Conservation (phyloP, 2,797 vertebrate genomes). For the Trachurus trachurus region DNA sequence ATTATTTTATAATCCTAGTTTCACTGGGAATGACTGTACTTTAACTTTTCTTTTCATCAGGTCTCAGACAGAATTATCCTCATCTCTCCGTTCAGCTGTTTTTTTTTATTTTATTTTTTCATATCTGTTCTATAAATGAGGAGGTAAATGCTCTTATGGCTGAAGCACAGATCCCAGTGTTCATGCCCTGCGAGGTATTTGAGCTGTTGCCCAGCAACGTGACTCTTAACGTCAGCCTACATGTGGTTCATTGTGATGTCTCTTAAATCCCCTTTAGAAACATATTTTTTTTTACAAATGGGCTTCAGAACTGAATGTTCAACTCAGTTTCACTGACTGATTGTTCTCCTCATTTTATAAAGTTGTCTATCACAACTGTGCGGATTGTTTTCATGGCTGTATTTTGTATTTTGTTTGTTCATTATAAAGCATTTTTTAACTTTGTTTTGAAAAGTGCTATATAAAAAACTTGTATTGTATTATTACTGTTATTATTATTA, state of each 20-base stretch:
- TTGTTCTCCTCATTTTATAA: too few species aligned
- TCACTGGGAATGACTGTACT: neutral
- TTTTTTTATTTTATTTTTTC: neutral
- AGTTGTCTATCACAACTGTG: too few species aligned
- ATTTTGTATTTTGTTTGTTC: too few species aligned
- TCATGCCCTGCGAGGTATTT: neutral
- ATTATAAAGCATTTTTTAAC: too few species aligned
- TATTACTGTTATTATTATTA: too few species aligned
- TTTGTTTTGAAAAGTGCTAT: too few species aligned
- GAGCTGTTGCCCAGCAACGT: constrained; percentile 7
- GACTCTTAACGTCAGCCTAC: neutral
- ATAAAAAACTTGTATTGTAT: too few species aligned
- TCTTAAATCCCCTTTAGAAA: too few species aligned
- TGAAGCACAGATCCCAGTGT: neutral
- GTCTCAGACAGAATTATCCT: neutral
- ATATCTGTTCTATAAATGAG: neutral
- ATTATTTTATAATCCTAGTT: neutral
- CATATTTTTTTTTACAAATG: too few species aligned
- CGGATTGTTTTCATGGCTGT: too few species aligned
- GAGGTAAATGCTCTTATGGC: neutral
- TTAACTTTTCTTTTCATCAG: neutral
- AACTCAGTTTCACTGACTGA: too few species aligned
- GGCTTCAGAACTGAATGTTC: too few species aligned
- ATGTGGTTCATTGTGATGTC: neutral
- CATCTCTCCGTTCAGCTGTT: neutral